Evolutionary conservation across 1,140 invertebrate genomes (phyloP).

Genomic region (Macrobrachium rosenbergii): DNA sequence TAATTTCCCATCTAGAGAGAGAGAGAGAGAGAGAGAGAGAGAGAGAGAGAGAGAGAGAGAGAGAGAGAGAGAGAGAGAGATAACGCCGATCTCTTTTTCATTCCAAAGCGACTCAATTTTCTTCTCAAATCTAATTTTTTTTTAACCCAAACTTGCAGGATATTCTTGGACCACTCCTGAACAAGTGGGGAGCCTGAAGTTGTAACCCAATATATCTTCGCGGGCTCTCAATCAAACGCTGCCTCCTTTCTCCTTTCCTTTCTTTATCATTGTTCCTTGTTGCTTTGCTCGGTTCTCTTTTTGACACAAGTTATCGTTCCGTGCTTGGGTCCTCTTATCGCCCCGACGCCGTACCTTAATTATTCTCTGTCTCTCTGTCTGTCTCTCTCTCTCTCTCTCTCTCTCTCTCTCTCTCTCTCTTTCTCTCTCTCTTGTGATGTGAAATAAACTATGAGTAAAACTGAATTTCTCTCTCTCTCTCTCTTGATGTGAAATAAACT

Average conservation of each 20-base stretch:
- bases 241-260: neutral
- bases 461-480: conserved; percentile 14
- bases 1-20: neutral
- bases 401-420: conserved; percentile 29
- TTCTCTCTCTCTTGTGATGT: conserved; percentile 14
- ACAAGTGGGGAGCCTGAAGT: too few species aligned
- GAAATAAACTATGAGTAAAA: too few species aligned
- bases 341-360: neutral
- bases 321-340: neutral
- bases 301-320: neutral
- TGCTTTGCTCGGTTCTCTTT: neutral
- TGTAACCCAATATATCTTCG: too few species aligned
- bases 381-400: conserved; percentile 10
- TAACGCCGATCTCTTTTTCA: neutral
- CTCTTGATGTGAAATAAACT: neutral
- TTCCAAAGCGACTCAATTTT: too few species aligned
- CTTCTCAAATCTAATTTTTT: too few species aligned
- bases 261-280: conserved; percentile 8
- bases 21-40: conserved; percentile 21
- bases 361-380: neutral
- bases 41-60: conserved; percentile 24
- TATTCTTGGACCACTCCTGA: too few species aligned
- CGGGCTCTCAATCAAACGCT: neutral
- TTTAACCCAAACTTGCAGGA: too few species aligned
- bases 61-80: conserved; percentile 16